Evolutionary conservation across 2,113 vertebrate genomes (phyloP), one percentile per base, ranked within the genome.

Genomic region (Solea senegalensis): DNA sequence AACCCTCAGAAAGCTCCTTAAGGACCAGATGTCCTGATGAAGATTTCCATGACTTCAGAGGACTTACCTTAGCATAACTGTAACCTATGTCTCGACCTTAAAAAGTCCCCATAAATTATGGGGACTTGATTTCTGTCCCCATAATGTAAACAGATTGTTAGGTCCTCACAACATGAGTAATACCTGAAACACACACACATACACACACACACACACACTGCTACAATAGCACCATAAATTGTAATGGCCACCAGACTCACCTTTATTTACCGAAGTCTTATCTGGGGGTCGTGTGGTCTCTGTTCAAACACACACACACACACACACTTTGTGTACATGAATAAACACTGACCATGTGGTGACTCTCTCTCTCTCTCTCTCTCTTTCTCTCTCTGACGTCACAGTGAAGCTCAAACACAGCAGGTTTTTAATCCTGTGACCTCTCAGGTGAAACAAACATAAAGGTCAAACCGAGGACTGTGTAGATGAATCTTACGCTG

Each of bases 181-280:
- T 34, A 34, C 3, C 2, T 34, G 34, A 64, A 68, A 62, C 68
- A 69, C 56, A 74, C 41, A 68, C 15, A 64, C 45, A 45, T 74
- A 84, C 84, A 21, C 21, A 62, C 65, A 69, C 56, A 69, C 56
- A 68, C 15, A 64, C 45, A 45, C 76, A 84, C 84, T 80, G 83
- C 73, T 78, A 90, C 84, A 89, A 88, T 81, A 77, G 84, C 44
- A 72, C 69, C 78, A 87, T 94, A 94, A 93, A 94, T 87, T 55
- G 58, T 89, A 91, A 91, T 84, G 86, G 86, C 81, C 84, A 34
- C 3, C 34, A 69, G 66, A 74, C 81, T 71, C 44, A 48, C 72
- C 79, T 78, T 86, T 72, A 87, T 81, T 82, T 90, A 88, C 90
- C 88, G 92, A 10, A 44, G 66, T 86, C 88, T 96, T 97, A 96